These are phyloP conservation scores for Atta texana DNA, from an alignment of 1,140 invertebrate genomes.

Conservation along the genomic window DNA sequence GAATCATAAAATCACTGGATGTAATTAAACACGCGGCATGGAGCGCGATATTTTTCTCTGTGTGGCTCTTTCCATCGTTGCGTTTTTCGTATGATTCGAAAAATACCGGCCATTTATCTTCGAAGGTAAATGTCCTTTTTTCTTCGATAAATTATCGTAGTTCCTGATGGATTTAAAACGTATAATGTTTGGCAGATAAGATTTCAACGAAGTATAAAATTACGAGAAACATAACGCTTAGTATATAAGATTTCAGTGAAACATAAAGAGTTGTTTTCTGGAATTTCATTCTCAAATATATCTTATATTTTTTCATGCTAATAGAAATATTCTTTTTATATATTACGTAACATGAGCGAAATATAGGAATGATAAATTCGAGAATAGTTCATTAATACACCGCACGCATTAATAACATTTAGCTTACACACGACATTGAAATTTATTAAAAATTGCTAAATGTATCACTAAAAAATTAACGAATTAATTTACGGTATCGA, in stretches of 20 bases:
- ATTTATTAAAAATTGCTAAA: neutral
- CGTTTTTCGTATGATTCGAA: constrained; percentile 68
- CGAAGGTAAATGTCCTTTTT: constrained; percentile 54
- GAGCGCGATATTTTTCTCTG: constrained; percentile 67
- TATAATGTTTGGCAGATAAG: constrained; percentile 31
- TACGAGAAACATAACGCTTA: constrained; percentile 28
- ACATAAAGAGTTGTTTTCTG: constrained; percentile 15
- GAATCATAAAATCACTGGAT: constrained; percentile 60
- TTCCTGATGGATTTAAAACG: constrained; percentile 45
- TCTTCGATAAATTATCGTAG: constrained; percentile 51
- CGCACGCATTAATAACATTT: neutral
- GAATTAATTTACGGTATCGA: neutral
- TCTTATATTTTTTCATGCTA: neutral
- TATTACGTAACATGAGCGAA: neutral
- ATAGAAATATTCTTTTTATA: neutral
- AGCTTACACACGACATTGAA: neutral
- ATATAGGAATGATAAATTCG: neutral
- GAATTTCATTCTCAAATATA: neutral
- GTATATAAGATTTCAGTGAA: constrained; percentile 8
- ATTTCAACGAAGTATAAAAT: constrained; percentile 41
- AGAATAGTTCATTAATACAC: neutral
- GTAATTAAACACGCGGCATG: constrained; percentile 66
- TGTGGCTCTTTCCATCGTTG: constrained; percentile 47
- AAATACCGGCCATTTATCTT: constrained; percentile 62
- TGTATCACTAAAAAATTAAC: neutral